Conservation (phyloP, 2,888 invertebrate species). For the Eupithecia vulgata region DNA sequence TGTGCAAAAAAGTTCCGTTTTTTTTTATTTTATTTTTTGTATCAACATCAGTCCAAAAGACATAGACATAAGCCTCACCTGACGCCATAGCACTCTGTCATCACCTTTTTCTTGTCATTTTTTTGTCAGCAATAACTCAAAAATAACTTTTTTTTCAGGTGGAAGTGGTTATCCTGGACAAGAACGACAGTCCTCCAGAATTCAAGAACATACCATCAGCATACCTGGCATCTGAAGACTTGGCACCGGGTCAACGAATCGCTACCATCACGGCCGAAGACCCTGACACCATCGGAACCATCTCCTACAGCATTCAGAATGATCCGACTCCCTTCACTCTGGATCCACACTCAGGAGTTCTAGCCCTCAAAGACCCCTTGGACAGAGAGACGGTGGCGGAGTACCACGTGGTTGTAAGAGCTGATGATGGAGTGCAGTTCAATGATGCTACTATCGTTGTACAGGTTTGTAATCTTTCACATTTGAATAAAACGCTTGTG, state of each 20-base stretch:
- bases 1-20: background rate
- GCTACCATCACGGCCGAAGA: constrained; percentile 91
- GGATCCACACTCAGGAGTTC: constrained; percentile 88
- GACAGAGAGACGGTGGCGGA: constrained; percentile 92
- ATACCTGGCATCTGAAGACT: constrained; percentile 92
- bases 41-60: background rate
- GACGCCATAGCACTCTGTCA: background rate
- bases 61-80: background rate
- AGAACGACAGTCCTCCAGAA: constrained; percentile 97
- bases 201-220: constrained; percentile 90
- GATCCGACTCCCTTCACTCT: constrained; percentile 88
- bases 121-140: background rate
- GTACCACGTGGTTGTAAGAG: constrained; percentile 91
- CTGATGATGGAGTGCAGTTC: constrained; percentile 94
- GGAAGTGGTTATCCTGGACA: constrained; percentile 92
- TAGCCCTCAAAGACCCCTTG: constrained; percentile 90
- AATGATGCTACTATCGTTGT: constrained; percentile 91
- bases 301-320: constrained; percentile 89
- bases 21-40: background rate
- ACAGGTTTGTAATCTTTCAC: constrained; percentile 84
- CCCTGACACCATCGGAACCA: constrained; percentile 92
- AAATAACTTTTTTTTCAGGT: constrained; percentile 85
- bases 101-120: background rate
- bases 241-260: constrained; percentile 91
- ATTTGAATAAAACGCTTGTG: background rate